A percentile compares a stretch with the other conserved stretches of the same genome.
Conservation (phyloP, 1,140 invertebrate species). For the Geopemphigus sp. region DNA sequence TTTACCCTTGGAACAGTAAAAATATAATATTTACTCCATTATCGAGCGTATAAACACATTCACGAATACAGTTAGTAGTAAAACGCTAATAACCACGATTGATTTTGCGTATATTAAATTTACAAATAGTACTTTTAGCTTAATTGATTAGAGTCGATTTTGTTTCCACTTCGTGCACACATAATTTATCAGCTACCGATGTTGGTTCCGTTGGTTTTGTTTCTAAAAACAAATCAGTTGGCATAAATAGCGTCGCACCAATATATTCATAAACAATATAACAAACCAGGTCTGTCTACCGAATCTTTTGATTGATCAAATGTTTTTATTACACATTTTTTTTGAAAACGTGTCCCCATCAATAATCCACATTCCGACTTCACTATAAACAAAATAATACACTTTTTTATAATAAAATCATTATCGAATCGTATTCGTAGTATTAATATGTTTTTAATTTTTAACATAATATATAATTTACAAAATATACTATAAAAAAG, state of each 20-base stretch:
- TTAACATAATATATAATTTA: no score
- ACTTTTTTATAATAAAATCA: background rate
- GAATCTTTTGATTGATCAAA: background rate
- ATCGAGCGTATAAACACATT: background rate
- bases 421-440: no score
- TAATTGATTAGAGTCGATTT: conserved; percentile 32
- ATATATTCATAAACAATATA: background rate
- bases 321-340: background rate
- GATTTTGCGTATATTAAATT: background rate
- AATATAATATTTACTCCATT: background rate
- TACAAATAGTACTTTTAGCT: conserved; percentile 13
- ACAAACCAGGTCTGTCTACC: background rate
- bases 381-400: background rate
- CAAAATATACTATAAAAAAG: no score
- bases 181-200: background rate
- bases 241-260: background rate
- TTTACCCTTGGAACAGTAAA: background rate
- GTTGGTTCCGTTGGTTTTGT: background rate
- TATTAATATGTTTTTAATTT: no score
- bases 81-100: background rate
- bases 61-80: background rate
- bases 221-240: conserved; percentile 18
- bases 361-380: background rate
- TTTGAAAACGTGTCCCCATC: background rate
- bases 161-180: conserved; percentile 19